Conservation (phyloP, 1,140 invertebrate genomes). For the Hycleus cichorii region DNA sequence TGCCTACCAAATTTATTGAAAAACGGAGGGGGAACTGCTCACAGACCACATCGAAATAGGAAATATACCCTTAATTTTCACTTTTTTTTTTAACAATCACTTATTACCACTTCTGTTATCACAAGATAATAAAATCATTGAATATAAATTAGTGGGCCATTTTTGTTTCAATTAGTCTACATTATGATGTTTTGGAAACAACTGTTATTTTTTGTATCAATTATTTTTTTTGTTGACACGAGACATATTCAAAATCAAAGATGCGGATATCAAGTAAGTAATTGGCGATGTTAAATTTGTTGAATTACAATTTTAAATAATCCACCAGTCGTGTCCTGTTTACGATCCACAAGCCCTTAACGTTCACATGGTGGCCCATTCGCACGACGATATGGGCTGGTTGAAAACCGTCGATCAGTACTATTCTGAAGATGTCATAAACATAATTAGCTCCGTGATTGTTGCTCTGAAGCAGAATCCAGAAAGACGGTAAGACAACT, state of each 20-base stretch:
- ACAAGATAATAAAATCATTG: too few species aligned
- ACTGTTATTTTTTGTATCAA: too few species aligned
- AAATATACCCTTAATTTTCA: too few species aligned
- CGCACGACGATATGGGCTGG: conserved; percentile 78
- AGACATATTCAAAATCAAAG: neutral
- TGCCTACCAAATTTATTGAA: too few species aligned
- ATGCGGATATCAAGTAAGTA: conserved; percentile 10
- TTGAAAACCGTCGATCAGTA: conserved; percentile 80
- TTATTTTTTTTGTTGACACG: too few species aligned
- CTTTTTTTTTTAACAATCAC: too few species aligned
- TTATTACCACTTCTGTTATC: too few species aligned
- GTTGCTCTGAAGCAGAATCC: conserved; percentile 64
- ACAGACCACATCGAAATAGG: too few species aligned
- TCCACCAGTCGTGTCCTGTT: conserved; percentile 44
- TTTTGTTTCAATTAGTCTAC: too few species aligned
- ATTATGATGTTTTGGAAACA: too few species aligned
- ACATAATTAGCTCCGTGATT: conserved; percentile 50
- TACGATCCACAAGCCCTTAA: conserved; percentile 47
- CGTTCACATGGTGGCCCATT: conserved; percentile 62
- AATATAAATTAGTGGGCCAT: too few species aligned
- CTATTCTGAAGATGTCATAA: conserved; percentile 49
- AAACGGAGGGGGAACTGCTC: too few species aligned
- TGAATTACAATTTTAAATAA: neutral
- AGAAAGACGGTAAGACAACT: conserved; percentile 45
- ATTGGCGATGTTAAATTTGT: neutral